A percentile compares a stretch with the other conserved stretches of the same genome.
phyloP scores from a whole-genome alignment of 2,888 invertebrate genomes.

The Vandiemenella viatica region DNA sequence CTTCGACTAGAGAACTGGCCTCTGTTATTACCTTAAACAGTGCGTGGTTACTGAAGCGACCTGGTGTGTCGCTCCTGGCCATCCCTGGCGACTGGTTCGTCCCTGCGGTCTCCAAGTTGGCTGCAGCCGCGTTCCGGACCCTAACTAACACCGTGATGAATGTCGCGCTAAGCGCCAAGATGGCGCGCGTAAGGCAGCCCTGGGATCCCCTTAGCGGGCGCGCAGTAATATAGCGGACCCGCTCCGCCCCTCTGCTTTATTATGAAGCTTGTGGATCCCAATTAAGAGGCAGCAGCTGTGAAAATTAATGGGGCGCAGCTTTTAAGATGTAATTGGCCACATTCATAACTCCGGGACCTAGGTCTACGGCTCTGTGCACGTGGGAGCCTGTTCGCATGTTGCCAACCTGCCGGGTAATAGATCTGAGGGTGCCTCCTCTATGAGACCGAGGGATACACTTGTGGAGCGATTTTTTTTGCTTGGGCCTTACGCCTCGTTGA shows the following conservation, averaged over 20 bases:
- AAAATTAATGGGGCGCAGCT: slow-evolving; percentile 47
- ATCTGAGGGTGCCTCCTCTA: too few species aligned
- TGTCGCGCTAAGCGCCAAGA: neutral
- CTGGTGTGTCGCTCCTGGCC: too few species aligned
- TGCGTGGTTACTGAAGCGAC: too few species aligned
- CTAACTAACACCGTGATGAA: neutral
- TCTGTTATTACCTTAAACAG: too few species aligned
- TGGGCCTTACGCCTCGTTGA: too few species aligned
- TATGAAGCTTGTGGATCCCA: slow-evolving; percentile 40
- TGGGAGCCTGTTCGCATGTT: neutral
- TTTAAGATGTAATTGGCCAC: slow-evolving; percentile 48
- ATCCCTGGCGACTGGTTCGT: too few species aligned
- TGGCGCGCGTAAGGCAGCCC: too few species aligned
- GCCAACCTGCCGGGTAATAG: too few species aligned
- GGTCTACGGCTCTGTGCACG: neutral
- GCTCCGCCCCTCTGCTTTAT: slow-evolving; percentile 28
- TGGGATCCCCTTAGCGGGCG: slow-evolving; percentile 21
- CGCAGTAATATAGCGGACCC: slow-evolving; percentile 16
- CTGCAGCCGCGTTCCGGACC: neutral
- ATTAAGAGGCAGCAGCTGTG: slow-evolving; percentile 47
- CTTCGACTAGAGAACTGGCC: too few species aligned
- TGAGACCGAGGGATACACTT: too few species aligned
- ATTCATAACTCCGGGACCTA: slow-evolving; percentile 36
- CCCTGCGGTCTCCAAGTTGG: too few species aligned
- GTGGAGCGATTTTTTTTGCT: too few species aligned